Evolutionary conservation across 2,888 invertebrate genomes (phyloP), one percentile per base, ranked within the genome.

Genomic region (Elmis aenea): DNA sequence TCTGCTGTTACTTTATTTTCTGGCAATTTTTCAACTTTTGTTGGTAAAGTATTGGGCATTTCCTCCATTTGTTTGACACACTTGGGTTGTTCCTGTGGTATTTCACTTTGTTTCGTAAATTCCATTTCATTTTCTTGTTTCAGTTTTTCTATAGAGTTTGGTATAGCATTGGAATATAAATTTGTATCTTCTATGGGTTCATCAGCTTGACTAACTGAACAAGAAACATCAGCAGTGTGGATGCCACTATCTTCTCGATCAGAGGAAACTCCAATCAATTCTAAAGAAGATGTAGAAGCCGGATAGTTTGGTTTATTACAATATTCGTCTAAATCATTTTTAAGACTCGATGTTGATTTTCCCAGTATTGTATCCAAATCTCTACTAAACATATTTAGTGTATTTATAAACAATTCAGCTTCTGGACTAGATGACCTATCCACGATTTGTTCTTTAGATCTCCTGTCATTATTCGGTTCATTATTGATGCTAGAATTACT

Each of bases 201-300:
- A 61, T 85, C 85, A 27, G 83, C 81, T 54, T 85, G 85, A 54
- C 77, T 77, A 12, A 78, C 77, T 15, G 79, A 82, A 53, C 83
- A 83, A 11, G 84, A 85, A 34, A 83, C 86, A 59, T 83, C 80
- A 2, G 85, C 85, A 3, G 85, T 82, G 51, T 87, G 86, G 44
- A 85, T 83, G 2, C 84, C 85, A 45, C 83, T 83, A 58, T 88
- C 87, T 66, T 88, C 87, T 22, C 80, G 76, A 62, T 82, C 84
- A 5, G 70, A 70, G 25, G 66, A 64, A 33, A 62, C 72, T 26
- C 76, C 75, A 47, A 79, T 72, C 58, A 81, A 70, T 52, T 81
- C 81, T n/a, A 72, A 67, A 3, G 74, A 73, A 20, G 66, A 68
- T 33, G 77, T 75, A 3, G 73, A 72, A 2, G 72, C 67, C 3